phyloP scores from a whole-genome alignment of 2,113 vertebrate species.

The Lampris megalopsis region DNA sequence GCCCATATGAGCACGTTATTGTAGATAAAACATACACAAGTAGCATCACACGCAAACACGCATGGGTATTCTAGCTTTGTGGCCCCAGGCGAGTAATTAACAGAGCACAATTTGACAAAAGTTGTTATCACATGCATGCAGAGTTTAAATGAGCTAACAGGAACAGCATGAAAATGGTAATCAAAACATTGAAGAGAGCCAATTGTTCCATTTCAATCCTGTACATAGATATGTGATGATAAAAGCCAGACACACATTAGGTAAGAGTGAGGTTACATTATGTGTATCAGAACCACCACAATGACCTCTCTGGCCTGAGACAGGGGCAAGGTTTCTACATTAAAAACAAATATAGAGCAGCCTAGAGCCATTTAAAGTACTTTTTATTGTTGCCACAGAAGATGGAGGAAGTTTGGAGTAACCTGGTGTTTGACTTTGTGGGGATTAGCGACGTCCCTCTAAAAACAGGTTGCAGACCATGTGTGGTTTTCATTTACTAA shows the following conservation, averaged over 20 bases:
- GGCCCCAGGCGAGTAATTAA: no score
- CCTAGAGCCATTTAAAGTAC: background rate
- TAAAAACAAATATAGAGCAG: background rate
- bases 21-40: no score
- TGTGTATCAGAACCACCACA: background rate
- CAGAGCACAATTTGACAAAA: no score
- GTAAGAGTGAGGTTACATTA: background rate
- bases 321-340: background rate
- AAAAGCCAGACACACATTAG: background rate
- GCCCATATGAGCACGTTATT: no score
- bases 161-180: background rate
- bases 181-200: background rate
- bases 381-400: background rate
- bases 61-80: no score
- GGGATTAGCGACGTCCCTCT: background rate
- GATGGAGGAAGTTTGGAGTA: conserved; percentile 5
- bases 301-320: background rate
- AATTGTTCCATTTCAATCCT: background rate
- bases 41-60: no score
- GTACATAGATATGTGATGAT: background rate
- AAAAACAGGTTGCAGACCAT: background rate
- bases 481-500: background rate
- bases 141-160: no score
- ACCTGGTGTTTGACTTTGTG: conserved; percentile 6
- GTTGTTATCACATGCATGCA: no score